phyloP scores from a whole-genome alignment of 2,888 invertebrate species.

The Meghimatium bilineatum region DNA sequence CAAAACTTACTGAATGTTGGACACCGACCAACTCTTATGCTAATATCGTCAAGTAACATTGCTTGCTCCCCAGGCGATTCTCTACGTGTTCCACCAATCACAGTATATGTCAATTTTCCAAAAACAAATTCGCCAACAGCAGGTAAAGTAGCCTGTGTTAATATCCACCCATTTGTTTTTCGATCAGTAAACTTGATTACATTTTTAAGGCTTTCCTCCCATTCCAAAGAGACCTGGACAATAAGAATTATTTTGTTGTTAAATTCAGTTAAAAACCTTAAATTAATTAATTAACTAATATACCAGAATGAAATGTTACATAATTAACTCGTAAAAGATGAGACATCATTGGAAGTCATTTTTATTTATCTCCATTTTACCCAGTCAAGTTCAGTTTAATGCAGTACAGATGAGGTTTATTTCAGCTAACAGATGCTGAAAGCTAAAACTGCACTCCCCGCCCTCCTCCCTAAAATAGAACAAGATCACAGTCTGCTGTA shows the following conservation, averaged over 20 bases:
- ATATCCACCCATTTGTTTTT: slow-evolving; percentile 58
- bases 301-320: too few species aligned
- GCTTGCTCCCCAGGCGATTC: slow-evolving; percentile 51
- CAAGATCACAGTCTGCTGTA: too few species aligned
- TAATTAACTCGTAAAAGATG: too few species aligned
- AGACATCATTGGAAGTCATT: too few species aligned
- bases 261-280: too few species aligned
- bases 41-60: slow-evolving; percentile 65
- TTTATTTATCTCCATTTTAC: too few species aligned
- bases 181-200: slow-evolving; percentile 45
- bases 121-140: slow-evolving; percentile 19
- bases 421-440: too few species aligned
- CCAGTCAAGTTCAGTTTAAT: too few species aligned
- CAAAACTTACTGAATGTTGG: slow-evolving; percentile 61
- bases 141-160: slow-evolving; percentile 61
- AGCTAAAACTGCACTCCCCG: too few species aligned
- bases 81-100: slow-evolving; percentile 51
- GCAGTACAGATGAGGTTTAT: too few species aligned
- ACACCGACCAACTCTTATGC: slow-evolving; percentile 59
- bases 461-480: too few species aligned
- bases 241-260: not conserved
- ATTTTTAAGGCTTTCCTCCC: not conserved
- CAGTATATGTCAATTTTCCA: slow-evolving; percentile 58
- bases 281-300: too few species aligned
- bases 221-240: slow-evolving; percentile 48